Percentiles rank a stretch among this genome's conserved stretches.
Conservation (phyloP, 2,888 invertebrate genomes). For the Noctua janthina region DNA sequence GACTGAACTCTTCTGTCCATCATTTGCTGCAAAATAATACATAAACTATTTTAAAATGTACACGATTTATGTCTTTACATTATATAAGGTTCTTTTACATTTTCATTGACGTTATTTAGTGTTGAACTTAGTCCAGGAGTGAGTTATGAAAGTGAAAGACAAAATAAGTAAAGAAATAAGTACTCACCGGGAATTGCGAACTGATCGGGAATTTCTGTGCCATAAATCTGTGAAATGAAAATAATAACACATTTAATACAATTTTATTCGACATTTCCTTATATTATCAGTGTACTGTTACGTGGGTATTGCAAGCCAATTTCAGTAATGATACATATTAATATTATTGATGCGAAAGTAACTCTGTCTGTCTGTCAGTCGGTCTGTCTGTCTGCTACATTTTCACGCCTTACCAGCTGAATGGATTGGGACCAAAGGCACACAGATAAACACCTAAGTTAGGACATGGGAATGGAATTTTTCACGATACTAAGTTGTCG, state of each 20-base stretch:
- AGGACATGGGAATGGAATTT: neutral
- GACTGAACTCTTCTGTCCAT: conserved; percentile 80
- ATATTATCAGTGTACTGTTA: conserved; percentile 20
- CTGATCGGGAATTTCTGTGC: conserved; percentile 80
- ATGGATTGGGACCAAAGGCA: neutral
- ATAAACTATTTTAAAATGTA: neutral
- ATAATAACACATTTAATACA: conserved; percentile 31
- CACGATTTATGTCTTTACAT: neutral
- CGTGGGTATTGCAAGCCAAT: neutral
- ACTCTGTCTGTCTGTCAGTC: neutral
- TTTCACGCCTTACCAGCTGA: neutral
- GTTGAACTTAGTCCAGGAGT: neutral
- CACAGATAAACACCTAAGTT: neutral
- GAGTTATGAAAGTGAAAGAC: no score
- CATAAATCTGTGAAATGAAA: conserved; percentile 72
- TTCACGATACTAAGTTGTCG: neutral
- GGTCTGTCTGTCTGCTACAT: neutral
- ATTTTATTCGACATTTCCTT: conserved; percentile 37
- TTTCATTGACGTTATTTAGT: neutral
- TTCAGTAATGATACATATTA: neutral
- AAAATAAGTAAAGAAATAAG: neutral
- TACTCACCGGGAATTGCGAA: conserved; percentile 75
- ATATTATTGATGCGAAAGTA: neutral
- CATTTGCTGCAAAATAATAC: conserved; percentile 74
- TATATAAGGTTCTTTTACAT: neutral